A percentile compares a stretch with the other conserved stretches of the same genome.
Conservation (phyloP, 92 coral and sea anemone genomes). For the Porites divaricata region DNA sequence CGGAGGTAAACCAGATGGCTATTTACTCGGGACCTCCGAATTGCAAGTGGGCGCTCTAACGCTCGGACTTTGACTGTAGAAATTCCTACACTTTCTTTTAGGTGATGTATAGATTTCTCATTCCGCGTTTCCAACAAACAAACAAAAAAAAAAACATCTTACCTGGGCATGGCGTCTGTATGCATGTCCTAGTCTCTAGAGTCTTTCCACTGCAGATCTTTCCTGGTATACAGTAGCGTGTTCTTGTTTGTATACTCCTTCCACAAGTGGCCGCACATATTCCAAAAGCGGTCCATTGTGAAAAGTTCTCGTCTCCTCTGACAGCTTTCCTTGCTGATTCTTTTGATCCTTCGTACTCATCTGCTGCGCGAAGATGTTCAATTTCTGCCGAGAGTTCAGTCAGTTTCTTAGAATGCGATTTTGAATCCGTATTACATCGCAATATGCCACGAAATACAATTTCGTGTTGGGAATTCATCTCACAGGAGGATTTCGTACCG, state of each 20-base stretch:
- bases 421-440: too few species aligned
- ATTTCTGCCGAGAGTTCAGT: constrained; percentile 22
- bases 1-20: too few species aligned
- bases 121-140: too few species aligned
- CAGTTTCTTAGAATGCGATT: neutral
- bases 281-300: constrained; percentile 86
- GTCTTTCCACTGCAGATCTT: constrained; percentile 78
- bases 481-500: too few species aligned
- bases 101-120: too few species aligned
- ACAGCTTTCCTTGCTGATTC: constrained; percentile 25
- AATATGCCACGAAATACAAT: too few species aligned
- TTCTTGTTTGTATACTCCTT: constrained; percentile 74
- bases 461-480: too few species aligned
- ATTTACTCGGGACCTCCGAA: too few species aligned
- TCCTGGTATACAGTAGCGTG: constrained; percentile 81
- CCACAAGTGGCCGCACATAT: constrained; percentile 92
- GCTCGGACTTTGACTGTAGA: too few species aligned
- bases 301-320: constrained; percentile 54
- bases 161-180: constrained; percentile 86
- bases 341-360: constrained; percentile 36
- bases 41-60: too few species aligned
- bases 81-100: too few species aligned
- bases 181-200: constrained; percentile 84
- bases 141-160: neutral
- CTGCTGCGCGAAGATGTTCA: constrained; percentile 58